Percentiles rank a stretch among this genome's conserved stretches.
phyloP scores from a whole-genome alignment of 2,888 invertebrate genomes.

The Aphidius colemani region DNA sequence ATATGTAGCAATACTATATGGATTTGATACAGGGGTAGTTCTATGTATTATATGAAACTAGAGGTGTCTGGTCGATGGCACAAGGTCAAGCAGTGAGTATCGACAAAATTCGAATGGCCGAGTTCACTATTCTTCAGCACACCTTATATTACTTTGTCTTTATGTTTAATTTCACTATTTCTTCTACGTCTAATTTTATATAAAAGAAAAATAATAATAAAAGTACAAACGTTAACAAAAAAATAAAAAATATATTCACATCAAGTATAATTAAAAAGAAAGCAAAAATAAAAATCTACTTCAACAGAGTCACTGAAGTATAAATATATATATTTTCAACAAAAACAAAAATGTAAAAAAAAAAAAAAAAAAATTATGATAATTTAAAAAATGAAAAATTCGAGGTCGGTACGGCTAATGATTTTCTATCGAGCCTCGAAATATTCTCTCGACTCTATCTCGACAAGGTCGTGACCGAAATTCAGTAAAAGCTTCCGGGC shows the following conservation, averaged over 20 bases:
- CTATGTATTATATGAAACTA: conserved; percentile 33
- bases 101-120: conserved; percentile 40
- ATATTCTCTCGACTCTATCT: not conserved
- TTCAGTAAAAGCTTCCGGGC: conserved; percentile 34
- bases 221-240: conserved; percentile 10
- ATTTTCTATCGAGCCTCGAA: conserved; percentile 16
- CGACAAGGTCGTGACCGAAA: conserved; percentile 47
- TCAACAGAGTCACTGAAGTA: conserved; percentile 4
- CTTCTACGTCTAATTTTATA: not conserved
- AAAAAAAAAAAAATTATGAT: conserved; percentile 17
- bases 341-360: conserved; percentile 2
- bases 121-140: conserved; percentile 13
- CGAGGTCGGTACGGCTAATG: conserved; percentile 16
- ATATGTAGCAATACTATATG: not conserved
- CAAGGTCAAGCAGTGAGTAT: conserved; percentile 51
- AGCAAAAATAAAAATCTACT: conserved; percentile 9
- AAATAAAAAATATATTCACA: conserved; percentile 6
- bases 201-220: conserved; percentile 4
- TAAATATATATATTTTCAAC: not conserved
- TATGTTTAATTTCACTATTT: not conserved
- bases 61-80: conserved; percentile 49
- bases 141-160: not conserved
- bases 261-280: conserved; percentile 12
- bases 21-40: conserved; percentile 29
- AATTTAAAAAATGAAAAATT: conserved; percentile 9